phyloP scores from a whole-genome alignment of 2,797 vertebrate species.

The Tachyglossus aculeatus region DNA sequence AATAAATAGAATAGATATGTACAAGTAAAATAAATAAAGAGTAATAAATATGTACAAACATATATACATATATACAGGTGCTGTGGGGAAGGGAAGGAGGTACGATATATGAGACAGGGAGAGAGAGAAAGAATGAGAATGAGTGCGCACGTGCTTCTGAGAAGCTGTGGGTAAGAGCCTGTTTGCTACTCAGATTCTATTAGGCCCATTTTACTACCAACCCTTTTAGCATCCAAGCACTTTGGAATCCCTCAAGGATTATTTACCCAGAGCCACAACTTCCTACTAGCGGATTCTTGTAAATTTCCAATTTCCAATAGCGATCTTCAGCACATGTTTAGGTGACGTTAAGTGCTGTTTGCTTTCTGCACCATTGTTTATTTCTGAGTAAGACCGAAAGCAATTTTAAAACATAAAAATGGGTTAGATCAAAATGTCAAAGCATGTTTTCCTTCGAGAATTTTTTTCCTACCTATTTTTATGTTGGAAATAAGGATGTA shows the following conservation, averaged over 20 bases:
- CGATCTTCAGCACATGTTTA: not conserved
- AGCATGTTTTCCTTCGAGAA: rapidly evolving
- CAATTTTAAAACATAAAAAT: not conserved
- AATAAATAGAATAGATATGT: no score
- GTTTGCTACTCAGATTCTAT: not conserved
- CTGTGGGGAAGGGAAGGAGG: no score
- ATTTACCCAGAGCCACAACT: not conserved
- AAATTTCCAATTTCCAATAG: rapidly evolving
- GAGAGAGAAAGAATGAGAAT: rapidly evolving
- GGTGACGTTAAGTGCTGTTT: not conserved
- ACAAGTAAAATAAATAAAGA: no score
- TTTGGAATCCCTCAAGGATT: not conserved
- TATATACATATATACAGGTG: no score
- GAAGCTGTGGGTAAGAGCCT: not conserved
- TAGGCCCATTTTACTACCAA: not conserved
- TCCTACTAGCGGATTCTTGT: rapidly evolving
- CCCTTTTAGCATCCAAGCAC: rapidly evolving
- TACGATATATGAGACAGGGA: no score
- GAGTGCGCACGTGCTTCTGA: no score
- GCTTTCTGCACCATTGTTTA: not conserved
- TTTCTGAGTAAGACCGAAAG: not conserved
- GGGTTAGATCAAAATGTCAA: not conserved
- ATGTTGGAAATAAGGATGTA: not conserved
- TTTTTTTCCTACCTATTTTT: not conserved
- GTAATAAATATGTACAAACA: no score